Evolutionary conservation across 2,797 vertebrate species (phyloP), one percentile per base, ranked within the genome.

Genomic region (Mus minutoides): DNA sequence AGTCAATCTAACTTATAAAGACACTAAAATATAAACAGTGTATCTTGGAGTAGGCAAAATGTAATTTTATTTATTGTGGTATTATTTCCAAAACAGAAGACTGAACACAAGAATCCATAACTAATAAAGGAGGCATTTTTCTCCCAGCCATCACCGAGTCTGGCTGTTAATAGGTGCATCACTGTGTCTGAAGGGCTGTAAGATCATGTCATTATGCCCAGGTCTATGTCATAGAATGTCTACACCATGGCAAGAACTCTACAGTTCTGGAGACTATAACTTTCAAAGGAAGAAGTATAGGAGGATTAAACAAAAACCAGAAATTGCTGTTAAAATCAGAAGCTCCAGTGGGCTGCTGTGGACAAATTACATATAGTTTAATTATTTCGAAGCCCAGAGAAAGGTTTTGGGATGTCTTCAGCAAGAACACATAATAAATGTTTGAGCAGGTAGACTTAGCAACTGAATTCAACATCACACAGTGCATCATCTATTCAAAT

Each of bases 51-150:
- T 73, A 40, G n/a, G 17, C 26, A 75, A 88, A 58, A 88, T 19
- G 71, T 83, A 52, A 43, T 40, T 21, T 85, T 92, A 86, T 80
- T 90, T 94, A 92, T 17, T 84, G 17, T 87, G 58, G 8, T 60
- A 87, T 54, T 91, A 91, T 82, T 94, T 96, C 67, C 22, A 94
- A 80, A 77, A 91, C n/a, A 75, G 67, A 95, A 85, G 52, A 87
- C 29, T 80, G 85, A 14, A 89, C 69, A 79, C 43, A 62, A 93
- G 60, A 83, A 77, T 43, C 58, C 31, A 87, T 49, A 87, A 31
- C 40, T 17, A 87, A 69, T 37, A 93, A 94, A 95, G 58, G 34
- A 62, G 95, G 24, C 46, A 85, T 37, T n/a, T 90, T 92, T 60
- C 43, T 75, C 8, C 19, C 11, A 79, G 37, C 88, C 31, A 75